Conservation (phyloP, 2,797 vertebrate genomes). For the Halcyon chelicuti region DNA sequence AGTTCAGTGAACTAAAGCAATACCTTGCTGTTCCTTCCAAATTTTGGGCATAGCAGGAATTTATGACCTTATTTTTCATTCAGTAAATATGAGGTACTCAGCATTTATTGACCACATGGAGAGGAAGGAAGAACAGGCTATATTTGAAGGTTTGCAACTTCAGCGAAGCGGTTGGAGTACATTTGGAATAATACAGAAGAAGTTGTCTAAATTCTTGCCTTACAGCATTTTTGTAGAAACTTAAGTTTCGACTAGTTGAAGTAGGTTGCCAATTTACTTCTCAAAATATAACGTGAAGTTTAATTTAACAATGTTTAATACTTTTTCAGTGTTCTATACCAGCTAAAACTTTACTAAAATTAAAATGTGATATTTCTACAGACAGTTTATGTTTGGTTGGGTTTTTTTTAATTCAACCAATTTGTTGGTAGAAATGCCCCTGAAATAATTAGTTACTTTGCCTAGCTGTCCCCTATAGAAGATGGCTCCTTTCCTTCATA, state of each 20-base stretch:
- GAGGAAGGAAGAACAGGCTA: neutral
- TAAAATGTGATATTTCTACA: neutral
- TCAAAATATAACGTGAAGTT: neutral
- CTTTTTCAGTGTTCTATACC: neutral
- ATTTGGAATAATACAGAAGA: neutral
- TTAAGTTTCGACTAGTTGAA: neutral
- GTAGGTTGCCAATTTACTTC: neutral
- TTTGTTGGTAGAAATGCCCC: neutral
- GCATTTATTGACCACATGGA: neutral
- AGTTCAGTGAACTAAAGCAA: neutral
- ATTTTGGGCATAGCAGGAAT: neutral
- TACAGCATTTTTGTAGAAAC: neutral
- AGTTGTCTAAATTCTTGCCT: neutral
- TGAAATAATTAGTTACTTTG: neutral
- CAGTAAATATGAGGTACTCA: neutral
- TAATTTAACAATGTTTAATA: neutral
- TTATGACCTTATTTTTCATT: neutral
- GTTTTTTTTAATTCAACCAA: neutral
- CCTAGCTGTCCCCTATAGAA: neutral
- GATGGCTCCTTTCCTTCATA: neutral
- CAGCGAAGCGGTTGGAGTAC: neutral
- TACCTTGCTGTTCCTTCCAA: neutral
- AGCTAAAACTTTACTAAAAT: neutral
- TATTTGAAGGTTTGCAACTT: neutral
- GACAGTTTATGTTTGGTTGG: neutral